Conservation (phyloP, 2,888 invertebrate species). For the Melitaea athalia region DNA sequence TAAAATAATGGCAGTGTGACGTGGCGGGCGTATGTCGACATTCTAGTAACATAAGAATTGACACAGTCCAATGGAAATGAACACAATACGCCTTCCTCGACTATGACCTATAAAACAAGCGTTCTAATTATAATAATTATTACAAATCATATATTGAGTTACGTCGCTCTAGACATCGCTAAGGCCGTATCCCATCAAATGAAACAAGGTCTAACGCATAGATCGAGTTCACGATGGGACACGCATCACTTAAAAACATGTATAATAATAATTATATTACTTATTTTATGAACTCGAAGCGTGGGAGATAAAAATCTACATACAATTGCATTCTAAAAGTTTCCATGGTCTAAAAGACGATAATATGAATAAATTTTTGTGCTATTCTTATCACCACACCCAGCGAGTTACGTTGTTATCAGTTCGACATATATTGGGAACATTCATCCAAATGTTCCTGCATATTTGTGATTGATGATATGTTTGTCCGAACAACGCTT, state of each 20-base stretch:
- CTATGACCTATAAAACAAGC: constrained; percentile 59
- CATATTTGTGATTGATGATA: constrained; percentile 7
- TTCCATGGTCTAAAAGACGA: constrained; percentile 24
- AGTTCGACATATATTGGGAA: constrained; percentile 26
- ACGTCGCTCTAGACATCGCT: constrained; percentile 51
- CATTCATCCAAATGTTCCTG: constrained; percentile 21
- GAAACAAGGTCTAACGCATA: constrained; percentile 76
- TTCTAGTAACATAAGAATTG: constrained; percentile 85
- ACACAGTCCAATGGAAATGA: constrained; percentile 83
- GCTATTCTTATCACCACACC: constrained; percentile 32
- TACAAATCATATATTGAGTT: constrained; percentile 67
- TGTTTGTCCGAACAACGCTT: neutral
- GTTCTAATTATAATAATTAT: constrained; percentile 62
- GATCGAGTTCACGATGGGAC: constrained; percentile 73
- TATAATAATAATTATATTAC: constrained; percentile 36
- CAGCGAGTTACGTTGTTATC: constrained; percentile 32
- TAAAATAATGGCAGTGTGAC: constrained; percentile 70
- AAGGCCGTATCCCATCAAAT: constrained; percentile 61
- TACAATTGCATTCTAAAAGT: constrained; percentile 34
- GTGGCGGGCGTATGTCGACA: constrained; percentile 83
- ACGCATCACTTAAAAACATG: constrained; percentile 43
- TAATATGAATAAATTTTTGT: constrained; percentile 24
- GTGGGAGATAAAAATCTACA: constrained; percentile 46
- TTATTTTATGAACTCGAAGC: constrained; percentile 44
- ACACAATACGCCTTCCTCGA: constrained; percentile 66